These are phyloP conservation scores for Polymixis lichenea DNA, from an alignment of 2,888 invertebrate genomes.

Conservation along the genomic window DNA sequence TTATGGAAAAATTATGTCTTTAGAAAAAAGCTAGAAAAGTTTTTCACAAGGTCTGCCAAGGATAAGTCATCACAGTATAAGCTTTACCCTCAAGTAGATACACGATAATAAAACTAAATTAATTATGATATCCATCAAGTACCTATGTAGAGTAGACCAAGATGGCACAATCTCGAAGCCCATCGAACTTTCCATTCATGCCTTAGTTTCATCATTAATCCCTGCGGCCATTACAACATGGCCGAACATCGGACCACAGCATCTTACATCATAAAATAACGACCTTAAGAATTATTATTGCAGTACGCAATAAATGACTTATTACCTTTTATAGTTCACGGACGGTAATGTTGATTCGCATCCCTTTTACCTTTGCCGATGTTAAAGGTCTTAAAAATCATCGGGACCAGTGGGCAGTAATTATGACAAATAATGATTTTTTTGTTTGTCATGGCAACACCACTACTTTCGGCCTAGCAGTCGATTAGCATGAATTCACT, in stretches of 20 bases:
- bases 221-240: constrained; percentile 56
- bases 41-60: too few species aligned
- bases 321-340: constrained; percentile 46
- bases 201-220: constrained; percentile 41
- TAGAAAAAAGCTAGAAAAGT: too few species aligned
- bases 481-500: too few species aligned
- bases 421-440: constrained; percentile 12
- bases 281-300: constrained; percentile 58
- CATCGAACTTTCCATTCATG: constrained; percentile 45
- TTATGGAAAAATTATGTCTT: too few species aligned
- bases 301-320: constrained; percentile 44
- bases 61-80: too few species aligned
- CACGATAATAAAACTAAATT: background rate
- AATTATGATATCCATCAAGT: constrained; percentile 1
- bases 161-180: constrained; percentile 35
- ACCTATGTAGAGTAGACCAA: background rate
- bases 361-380: constrained; percentile 26
- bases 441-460: constrained; percentile 13
- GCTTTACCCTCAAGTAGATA: background rate
- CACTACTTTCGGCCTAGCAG: too few species aligned
- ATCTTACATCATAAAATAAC: constrained; percentile 54
- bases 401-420: background rate
- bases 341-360: constrained; percentile 29
- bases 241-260: constrained; percentile 30
- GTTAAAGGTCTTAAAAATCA: background rate